Conservation (phyloP, 2,797 vertebrate species). For the Bucorvus abyssinicus region DNA sequence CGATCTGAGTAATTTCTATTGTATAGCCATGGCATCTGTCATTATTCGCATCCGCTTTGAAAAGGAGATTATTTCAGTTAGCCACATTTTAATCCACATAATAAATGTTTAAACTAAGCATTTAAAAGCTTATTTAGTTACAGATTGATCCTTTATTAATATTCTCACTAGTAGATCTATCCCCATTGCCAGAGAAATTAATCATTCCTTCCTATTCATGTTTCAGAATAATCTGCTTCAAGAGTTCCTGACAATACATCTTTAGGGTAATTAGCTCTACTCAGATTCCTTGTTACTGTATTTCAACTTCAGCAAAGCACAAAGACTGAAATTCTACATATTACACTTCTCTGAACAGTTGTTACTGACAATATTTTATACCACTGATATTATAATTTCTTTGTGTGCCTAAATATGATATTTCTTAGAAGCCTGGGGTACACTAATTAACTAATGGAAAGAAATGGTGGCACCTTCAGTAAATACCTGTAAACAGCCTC, state of each 20-base stretch:
- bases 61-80: constrained; percentile 51
- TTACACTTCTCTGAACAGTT: neutral
- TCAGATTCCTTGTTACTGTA: neutral
- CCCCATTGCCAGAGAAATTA: neutral
- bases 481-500: neutral
- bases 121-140: constrained; percentile 25
- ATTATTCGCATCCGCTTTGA: neutral
- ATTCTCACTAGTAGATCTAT: neutral
- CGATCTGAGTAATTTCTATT: neutral
- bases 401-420: neutral
- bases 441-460: neutral
- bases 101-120: constrained; percentile 30
- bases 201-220: neutral
- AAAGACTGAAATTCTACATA: neutral
- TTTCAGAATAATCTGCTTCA: constrained; percentile 31
- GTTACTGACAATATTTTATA: neutral
- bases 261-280: neutral
- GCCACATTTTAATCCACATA: constrained; percentile 28
- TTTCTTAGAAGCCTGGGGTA: neutral
- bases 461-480: neutral
- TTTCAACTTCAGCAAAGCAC: constrained; percentile 1
- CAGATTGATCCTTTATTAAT: constrained; percentile 33
- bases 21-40: constrained; percentile 3
- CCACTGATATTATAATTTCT: neutral
- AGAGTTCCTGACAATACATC: neutral